Evolutionary conservation across 2,113 vertebrate genomes (phyloP), one percentile per base, ranked within the genome.

Genomic region (Psilopsiagon aymara): DNA sequence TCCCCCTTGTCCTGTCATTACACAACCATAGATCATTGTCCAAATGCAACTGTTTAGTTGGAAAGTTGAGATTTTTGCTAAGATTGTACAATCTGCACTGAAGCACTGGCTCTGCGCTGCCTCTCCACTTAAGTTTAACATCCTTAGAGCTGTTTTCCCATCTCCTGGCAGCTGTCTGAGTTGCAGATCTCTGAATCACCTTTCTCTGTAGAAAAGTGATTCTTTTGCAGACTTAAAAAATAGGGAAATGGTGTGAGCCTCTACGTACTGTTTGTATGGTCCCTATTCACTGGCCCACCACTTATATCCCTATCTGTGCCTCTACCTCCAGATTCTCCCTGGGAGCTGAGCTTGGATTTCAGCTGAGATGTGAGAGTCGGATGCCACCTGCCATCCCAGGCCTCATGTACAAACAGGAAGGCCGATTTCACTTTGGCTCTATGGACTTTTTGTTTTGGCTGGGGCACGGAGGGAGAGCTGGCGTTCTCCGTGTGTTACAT

Each of bases 211-310:
- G 60, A 82, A 78, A 77, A 43, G 16, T 15, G 17, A 55, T 53
- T 17, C 7, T 21, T 52, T 86, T 52, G 82, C 79, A 87, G 51
- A 52, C 0, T 17, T 10, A 13, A 71, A 77, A 67, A 46, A 19
- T 5, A 0, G 35, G 31, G 53, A 74, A 82, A 47, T 4, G 17
- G 27, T 1, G 14, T 28, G 66, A 33, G 24, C 47, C 23, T 52
- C 46, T 13, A 3, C 0, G 5, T 19, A 31, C 57, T 25, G 33
- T 20, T 47, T 27, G 9, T 7, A 15, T 0, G 3, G 52, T 24
- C n/a, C 81, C 29, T 23, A 13, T 15, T 51, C n/a, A n/a, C 37
- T 1, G 0, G 12, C 27, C 27, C n/a, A 41, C 23, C 0, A 0
- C 21, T 68, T 24, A 6, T 9, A 19, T 16, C 66, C 83, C 52